A percentile compares a stretch with the other conserved stretches of the same genome.
phyloP scores from a whole-genome alignment of 1,140 invertebrate genomes.

The Delia radicum region DNA sequence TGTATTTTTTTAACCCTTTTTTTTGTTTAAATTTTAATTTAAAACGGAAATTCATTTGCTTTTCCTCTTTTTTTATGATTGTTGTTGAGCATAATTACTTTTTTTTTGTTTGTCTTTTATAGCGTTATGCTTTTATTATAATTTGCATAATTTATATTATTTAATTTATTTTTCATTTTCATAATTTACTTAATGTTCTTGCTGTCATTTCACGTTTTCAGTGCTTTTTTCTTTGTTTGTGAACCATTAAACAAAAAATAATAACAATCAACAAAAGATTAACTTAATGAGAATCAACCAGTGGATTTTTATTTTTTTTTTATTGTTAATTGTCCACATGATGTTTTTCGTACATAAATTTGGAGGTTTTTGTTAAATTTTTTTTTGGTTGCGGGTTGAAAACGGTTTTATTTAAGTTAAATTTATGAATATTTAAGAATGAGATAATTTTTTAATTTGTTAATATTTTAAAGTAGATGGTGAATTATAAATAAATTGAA shows the following conservation, averaged over 20 bases:
- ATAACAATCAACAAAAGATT: not conserved
- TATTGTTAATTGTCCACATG: not conserved
- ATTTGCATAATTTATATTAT: slow-evolving; percentile 2
- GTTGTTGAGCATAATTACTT: not conserved
- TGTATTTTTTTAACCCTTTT: not conserved
- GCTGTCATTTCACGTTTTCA: not conserved
- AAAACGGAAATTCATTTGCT: not conserved
- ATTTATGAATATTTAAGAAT: no score
- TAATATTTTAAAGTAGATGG: no score
- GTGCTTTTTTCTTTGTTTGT: not conserved
- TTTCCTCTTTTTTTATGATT: not conserved
- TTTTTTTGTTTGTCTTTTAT: not conserved
- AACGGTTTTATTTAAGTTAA: no score
- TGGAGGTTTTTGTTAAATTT: not conserved
- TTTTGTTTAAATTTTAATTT: not conserved
- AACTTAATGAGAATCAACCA: not conserved
- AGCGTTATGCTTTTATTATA: not conserved
- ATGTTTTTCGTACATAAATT: not conserved
- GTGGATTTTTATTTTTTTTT: not conserved
- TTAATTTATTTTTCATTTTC: slow-evolving; percentile 2
- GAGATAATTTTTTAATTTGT: no score
- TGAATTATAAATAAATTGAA: no score
- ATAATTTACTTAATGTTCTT: not conserved
- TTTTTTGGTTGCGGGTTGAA: not conserved
- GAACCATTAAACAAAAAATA: not conserved